Evolutionary conservation across 2,797 vertebrate genomes (phyloP).

Genomic region (Rhinoraja longicauda): DNA sequence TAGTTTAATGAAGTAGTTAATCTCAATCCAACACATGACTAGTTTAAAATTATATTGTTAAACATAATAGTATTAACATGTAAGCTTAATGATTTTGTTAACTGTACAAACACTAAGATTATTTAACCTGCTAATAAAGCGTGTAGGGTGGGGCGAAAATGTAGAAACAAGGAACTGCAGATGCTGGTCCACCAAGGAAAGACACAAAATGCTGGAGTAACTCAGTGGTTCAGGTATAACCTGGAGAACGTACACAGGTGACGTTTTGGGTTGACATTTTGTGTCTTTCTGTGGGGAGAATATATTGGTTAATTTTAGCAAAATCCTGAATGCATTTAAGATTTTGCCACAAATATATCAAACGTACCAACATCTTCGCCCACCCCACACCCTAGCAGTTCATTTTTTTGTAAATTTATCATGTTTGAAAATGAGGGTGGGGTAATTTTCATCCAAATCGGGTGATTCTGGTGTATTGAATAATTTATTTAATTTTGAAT

Average conservation of each 20-base stretch:
- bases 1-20: background rate
- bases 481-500: background rate
- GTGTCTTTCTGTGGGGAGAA: background rate
- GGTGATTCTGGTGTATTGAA: background rate
- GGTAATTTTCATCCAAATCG: background rate
- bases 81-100: background rate
- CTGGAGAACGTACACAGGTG: no score
- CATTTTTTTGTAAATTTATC: background rate
- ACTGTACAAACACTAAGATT: background rate
- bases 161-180: no score
- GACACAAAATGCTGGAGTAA: no score
- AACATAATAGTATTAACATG: background rate
- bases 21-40: background rate
- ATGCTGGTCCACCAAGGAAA: no score
- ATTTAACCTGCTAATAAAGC: background rate
- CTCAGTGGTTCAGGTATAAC: no score
- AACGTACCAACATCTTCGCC: background rate
- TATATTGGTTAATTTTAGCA: background rate
- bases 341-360: background rate
- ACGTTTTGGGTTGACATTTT: no score
- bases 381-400: background rate
- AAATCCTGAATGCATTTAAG: background rate
- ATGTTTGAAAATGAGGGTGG: background rate
- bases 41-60: background rate
- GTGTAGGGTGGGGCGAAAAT: no score